Conservation (phyloP, 2,888 invertebrate genomes). For the Ophonus ardosiacus region DNA sequence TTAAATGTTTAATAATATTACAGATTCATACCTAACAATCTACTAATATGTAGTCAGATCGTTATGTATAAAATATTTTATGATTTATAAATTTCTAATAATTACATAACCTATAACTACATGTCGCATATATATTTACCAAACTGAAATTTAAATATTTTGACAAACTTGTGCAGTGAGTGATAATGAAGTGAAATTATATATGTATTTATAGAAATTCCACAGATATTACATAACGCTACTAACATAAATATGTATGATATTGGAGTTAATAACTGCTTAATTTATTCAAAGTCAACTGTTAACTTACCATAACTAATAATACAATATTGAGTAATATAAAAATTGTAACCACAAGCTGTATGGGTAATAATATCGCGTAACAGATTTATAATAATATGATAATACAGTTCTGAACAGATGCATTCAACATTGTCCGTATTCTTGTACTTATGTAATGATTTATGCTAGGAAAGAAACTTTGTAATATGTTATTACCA, state of each 20-base stretch:
- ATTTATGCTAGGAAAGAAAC: background rate
- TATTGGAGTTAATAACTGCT: background rate
- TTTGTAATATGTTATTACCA: background rate
- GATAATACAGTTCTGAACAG: background rate
- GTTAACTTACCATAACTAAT: constrained; percentile 2
- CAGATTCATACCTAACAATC: too few species aligned
- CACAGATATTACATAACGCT: background rate
- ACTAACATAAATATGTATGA: background rate
- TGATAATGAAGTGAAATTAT: background rate
- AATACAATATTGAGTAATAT: background rate
- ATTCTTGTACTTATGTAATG: background rate
- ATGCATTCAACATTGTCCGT: background rate
- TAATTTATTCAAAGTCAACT: constrained; percentile 20
- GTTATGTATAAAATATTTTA: too few species aligned
- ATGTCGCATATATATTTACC: background rate
- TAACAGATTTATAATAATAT: background rate
- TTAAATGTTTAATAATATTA: too few species aligned
- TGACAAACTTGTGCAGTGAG: background rate
- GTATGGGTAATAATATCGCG: background rate
- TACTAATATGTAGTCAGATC: too few species aligned
- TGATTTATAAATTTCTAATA: too few species aligned
- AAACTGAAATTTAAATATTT: background rate
- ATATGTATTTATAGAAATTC: constrained; percentile 20
- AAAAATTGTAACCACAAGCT: background rate
- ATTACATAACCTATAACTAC: background rate